Evolutionary conservation across 1,140 invertebrate species (phyloP).

Genomic region (Globodera ellingtonae): DNA sequence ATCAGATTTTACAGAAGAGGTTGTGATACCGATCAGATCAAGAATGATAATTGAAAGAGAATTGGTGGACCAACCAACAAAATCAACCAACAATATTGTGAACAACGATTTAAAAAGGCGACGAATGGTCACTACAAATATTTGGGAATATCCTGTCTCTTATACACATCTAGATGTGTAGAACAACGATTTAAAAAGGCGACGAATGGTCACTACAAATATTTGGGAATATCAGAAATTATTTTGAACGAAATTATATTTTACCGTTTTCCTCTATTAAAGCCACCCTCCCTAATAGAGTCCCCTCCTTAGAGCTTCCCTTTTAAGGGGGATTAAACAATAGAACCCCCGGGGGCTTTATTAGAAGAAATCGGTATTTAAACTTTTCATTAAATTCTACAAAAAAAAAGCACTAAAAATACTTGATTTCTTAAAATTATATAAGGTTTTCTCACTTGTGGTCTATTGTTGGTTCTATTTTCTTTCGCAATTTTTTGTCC

Average conservation of each 20-base stretch:
- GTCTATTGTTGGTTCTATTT: background rate
- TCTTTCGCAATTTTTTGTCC: constrained; percentile 5
- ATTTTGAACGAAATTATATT: too few species aligned
- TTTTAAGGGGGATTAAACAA: too few species aligned
- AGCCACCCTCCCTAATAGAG: too few species aligned
- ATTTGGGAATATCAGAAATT: background rate
- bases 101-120: constrained; percentile 25
- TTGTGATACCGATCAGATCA: background rate
- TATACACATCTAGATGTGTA: too few species aligned
- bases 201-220: constrained; percentile 2
- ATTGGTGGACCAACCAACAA: constrained; percentile 28
- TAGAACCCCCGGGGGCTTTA: too few species aligned
- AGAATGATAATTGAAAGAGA: constrained; percentile 13
- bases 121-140: background rate
- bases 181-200: constrained; percentile 24
- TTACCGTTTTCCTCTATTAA: too few species aligned
- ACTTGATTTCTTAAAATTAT: too few species aligned
- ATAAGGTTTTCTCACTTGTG: background rate
- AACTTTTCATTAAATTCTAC: too few species aligned
- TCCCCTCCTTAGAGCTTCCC: too few species aligned
- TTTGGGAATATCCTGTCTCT: too few species aligned
- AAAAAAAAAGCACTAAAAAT: too few species aligned
- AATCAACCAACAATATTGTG: constrained; percentile 17
- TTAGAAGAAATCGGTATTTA: too few species aligned
- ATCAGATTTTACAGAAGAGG: background rate